phyloP scores from a whole-genome alignment of 2,113 vertebrate species.

The Salminus brasiliensis region DNA sequence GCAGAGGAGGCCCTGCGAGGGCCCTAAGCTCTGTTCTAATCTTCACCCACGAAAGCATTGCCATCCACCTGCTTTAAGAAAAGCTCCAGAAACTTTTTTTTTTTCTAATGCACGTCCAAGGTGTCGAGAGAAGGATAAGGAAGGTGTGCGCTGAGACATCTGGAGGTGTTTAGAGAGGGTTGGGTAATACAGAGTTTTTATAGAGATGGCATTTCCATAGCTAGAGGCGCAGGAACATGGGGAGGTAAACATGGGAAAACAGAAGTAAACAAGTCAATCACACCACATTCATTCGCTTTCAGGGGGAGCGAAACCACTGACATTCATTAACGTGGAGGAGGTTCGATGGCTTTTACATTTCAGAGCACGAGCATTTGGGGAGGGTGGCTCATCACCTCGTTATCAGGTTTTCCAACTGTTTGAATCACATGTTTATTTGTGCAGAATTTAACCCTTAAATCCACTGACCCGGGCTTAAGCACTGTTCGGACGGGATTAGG shows the following conservation, averaged over 20 bases:
- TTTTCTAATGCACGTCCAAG: conserved; percentile 10
- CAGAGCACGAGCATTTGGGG: not conserved
- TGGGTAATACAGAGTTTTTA: not conserved
- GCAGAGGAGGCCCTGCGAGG: conserved; percentile 56
- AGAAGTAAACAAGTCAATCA: conserved; percentile 1
- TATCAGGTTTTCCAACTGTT: too few species aligned
- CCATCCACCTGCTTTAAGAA: not conserved
- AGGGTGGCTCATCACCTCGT: too few species aligned
- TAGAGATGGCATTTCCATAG: not conserved
- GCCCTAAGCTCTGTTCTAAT: conserved; percentile 46
- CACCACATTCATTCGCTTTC: not conserved
- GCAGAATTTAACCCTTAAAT: too few species aligned
- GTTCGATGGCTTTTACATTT: not conserved
- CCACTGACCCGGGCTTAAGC: too few species aligned
- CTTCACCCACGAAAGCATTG: conserved; percentile 19
- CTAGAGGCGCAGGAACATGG: not conserved
- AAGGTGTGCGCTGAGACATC: not conserved
- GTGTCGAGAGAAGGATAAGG: conserved; percentile 1
- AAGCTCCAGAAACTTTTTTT: not conserved
- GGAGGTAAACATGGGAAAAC: not conserved
- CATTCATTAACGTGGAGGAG: not conserved
- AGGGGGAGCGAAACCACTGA: not conserved
- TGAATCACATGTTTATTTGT: too few species aligned
- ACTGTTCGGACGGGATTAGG: too few species aligned
- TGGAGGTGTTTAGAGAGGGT: conserved; percentile 1